These are phyloP conservation scores for Melipona bicolor DNA, from an alignment of 2,888 invertebrate genomes.

Conservation along the genomic window DNA sequence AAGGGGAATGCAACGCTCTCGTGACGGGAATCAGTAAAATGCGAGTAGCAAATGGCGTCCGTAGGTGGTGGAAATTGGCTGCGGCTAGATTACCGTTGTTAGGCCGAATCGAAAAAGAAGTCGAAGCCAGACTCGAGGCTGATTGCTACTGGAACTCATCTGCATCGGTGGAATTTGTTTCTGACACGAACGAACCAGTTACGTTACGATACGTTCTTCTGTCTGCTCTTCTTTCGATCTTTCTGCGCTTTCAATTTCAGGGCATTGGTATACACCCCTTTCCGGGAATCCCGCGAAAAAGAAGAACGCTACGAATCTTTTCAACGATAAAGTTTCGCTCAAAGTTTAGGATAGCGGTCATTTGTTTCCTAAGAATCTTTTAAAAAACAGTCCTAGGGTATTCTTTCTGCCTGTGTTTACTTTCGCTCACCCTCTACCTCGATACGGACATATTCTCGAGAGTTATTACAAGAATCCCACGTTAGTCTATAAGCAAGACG, in stretches of 20 bases:
- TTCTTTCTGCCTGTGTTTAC: neutral
- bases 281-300: neutral
- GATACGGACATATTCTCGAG: neutral
- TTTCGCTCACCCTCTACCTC: no score
- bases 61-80: slow-evolving; percentile 67
- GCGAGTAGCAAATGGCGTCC: slow-evolving; percentile 79
- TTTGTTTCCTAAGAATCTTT: neutral
- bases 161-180: slow-evolving; percentile 66
- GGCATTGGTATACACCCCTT: neutral
- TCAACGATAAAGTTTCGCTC: neutral
- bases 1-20: slow-evolving; percentile 63
- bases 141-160: slow-evolving; percentile 64
- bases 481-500: neutral
- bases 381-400: neutral
- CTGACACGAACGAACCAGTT: slow-evolving; percentile 56
- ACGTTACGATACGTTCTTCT: neutral
- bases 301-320: neutral
- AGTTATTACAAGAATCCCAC: neutral
- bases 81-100: slow-evolving; percentile 74
- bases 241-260: no score
- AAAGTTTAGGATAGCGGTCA: neutral
- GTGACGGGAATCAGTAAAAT: slow-evolving; percentile 81
- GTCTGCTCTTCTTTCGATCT: neutral
- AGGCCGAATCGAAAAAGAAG: slow-evolving; percentile 52
- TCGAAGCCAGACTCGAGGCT: slow-evolving; percentile 44